Evolutionary conservation across 2,797 vertebrate species (phyloP), one percentile per base, ranked within the genome.

Genomic region (Falco biarmicus): DNA sequence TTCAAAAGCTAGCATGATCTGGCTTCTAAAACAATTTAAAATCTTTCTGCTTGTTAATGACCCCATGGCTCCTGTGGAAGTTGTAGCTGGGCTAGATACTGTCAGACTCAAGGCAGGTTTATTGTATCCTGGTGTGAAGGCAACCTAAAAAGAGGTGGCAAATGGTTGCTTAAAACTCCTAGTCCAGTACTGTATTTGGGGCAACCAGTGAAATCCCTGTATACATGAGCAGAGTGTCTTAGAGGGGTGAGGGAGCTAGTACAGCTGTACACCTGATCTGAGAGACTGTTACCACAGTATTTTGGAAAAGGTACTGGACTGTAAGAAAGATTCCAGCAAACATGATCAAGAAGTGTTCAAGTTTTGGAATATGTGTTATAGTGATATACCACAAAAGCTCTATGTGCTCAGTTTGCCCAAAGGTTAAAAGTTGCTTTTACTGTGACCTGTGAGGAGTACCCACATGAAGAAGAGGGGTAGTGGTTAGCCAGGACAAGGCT

Each of bases 51-150:
- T 26, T 68, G 15, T 41, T 73, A 74, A 66, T 68, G 68, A 75
- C 25, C 13, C 34, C n/a, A 5, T 0, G 2, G 20, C 20, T 92
- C 9, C 1, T 31, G 21, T 1, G 0, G 19, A 87, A 61, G 25
- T 54, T 78, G n/a, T 39, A 5, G 26, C 64, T 45, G 34, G 39
- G n/a, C 17, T 71, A 50, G 15, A 15, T 64, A 22, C 79, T 73
- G 53, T 60, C 31, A 77, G 31, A 41, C 29, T 79, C 37, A 53
- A 60, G 68, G 50, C 34, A 63, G 41, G 76, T 88, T 53, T 63
- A 51, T 69, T 77, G 39, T 64, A 79, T 74, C 32, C 41, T 24
- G 10, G 17, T 77, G 21, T 65, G 26, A 84, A 75, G 29, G 51
- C 48, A 92, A 5, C 57, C 45, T 95, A 50, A 87, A 85, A 82